Percentiles rank a stretch among this genome's conserved stretches.
Evolutionary conservation across 2,113 vertebrate genomes (phyloP).

Genomic region (Hystrix cristata): DNA sequence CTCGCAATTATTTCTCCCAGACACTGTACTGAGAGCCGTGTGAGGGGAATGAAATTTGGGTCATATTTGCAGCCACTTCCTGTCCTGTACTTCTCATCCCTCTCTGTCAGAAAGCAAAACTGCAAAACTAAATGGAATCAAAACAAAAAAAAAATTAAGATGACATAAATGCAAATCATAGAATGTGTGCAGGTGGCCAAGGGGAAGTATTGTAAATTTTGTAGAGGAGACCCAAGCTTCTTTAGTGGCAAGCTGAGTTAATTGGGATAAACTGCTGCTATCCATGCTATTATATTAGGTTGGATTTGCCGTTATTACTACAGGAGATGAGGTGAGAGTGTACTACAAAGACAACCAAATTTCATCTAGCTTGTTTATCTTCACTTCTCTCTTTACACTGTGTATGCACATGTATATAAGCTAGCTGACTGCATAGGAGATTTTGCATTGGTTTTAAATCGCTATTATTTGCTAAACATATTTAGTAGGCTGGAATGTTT

Average conservation of each 20-base stretch:
- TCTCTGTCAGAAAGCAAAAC: conserved; percentile 19
- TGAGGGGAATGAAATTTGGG: background rate
- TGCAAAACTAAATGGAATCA: conserved; percentile 43
- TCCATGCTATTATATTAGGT: conserved; percentile 26
- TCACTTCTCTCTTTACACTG: conserved; percentile 44
- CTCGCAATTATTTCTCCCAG: background rate
- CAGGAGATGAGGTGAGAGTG: conserved; percentile 42
- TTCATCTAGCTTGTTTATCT: conserved; percentile 59
- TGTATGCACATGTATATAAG: conserved; percentile 4
- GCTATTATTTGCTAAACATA: background rate
- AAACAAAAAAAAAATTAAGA: conserved; percentile 55
- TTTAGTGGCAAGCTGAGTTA: conserved; percentile 43
- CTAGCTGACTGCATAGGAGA: background rate
- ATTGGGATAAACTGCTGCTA: conserved; percentile 60
- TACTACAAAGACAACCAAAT: conserved; percentile 45
- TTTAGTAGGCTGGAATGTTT: background rate
- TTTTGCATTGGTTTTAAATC: conserved; percentile 52
- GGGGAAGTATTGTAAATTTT: conserved; percentile 52
- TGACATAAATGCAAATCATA: conserved; percentile 55
- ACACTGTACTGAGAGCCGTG: background rate
- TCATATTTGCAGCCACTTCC: background rate
- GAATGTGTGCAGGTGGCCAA: background rate
- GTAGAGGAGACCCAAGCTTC: background rate
- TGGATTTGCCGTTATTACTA: conserved; percentile 62
- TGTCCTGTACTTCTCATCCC: background rate